Percentiles rank a stretch among this genome's conserved stretches.
phyloP scores from a whole-genome alignment of 2,888 invertebrate species.

The Epistrophe grossulariae region DNA sequence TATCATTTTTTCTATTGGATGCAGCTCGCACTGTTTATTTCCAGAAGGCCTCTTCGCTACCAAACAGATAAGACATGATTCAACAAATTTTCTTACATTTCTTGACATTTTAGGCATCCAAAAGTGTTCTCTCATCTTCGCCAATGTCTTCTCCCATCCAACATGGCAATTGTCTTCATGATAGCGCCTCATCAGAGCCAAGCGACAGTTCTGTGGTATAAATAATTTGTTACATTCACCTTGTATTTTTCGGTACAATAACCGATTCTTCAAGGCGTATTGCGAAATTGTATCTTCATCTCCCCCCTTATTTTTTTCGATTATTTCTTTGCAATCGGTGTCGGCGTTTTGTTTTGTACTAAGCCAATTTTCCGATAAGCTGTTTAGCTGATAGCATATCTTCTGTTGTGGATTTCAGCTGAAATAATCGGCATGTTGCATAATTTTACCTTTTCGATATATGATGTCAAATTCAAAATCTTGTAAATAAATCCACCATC shows the following conservation, averaged over 20 bases:
- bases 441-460: no score
- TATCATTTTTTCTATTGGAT: conserved; percentile 41
- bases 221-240: conserved; percentile 8
- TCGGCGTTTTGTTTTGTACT: no score
- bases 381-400: no score
- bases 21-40: conserved; percentile 27
- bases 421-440: no score
- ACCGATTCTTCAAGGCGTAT: not conserved
- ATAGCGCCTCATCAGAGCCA: conserved; percentile 38
- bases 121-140: conserved; percentile 10
- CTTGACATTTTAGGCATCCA: conserved; percentile 33
- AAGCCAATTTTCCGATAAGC: no score
- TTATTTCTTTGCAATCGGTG: no score
- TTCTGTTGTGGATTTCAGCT: no score
- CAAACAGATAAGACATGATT: conserved; percentile 42
- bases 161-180: conserved; percentile 44
- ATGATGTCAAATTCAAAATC: no score
- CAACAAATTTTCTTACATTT: conserved; percentile 42
- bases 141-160: conserved; percentile 27
- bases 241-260: not conserved
- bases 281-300: not conserved
- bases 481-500: not conserved
- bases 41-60: conserved; percentile 41
- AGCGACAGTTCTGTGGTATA: conserved; percentile 27
- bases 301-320: not conserved